Conservation (phyloP, 2,113 vertebrate genomes). For the Saguinus midas region DNA sequence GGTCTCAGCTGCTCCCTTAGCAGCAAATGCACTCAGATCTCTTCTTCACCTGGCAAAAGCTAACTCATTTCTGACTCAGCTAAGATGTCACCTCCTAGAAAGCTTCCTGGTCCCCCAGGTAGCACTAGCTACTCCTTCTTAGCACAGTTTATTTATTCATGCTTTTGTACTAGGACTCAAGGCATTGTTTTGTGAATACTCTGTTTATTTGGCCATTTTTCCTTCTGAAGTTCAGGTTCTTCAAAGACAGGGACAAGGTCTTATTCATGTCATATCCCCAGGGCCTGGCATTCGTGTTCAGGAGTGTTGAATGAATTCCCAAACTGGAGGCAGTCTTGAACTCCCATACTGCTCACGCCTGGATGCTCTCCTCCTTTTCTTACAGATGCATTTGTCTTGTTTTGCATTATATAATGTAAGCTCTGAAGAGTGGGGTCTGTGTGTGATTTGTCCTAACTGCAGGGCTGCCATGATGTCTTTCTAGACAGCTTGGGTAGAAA, state of each 20-base stretch:
- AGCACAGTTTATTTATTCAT: not conserved
- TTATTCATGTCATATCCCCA: not conserved
- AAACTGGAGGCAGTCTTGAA: not conserved
- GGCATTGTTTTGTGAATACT: not conserved
- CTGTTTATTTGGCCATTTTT: not conserved
- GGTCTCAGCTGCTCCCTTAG: not conserved
- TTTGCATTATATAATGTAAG: not conserved
- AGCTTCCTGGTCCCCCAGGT: not conserved
- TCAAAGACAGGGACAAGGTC: not conserved
- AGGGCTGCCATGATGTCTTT: not conserved
- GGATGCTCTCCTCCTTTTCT: not conserved
- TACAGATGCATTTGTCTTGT: not conserved
- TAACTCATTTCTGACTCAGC: not conserved
- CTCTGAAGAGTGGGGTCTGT: not conserved
- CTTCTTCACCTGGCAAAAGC: not conserved
- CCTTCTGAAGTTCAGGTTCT: conserved; percentile 27
- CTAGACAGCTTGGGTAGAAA: not conserved
- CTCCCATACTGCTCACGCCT: not conserved
- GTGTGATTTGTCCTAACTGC: not conserved
- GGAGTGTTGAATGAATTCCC: not conserved
- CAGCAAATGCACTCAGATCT: not conserved
- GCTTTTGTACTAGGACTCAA: not conserved
- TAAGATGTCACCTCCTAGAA: not conserved
- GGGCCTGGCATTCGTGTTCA: not conserved
- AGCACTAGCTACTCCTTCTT: not conserved